phyloP scores from a whole-genome alignment of 35 echinoderm and acorn worm genomes.

The Ophiothrix spiculata region DNA sequence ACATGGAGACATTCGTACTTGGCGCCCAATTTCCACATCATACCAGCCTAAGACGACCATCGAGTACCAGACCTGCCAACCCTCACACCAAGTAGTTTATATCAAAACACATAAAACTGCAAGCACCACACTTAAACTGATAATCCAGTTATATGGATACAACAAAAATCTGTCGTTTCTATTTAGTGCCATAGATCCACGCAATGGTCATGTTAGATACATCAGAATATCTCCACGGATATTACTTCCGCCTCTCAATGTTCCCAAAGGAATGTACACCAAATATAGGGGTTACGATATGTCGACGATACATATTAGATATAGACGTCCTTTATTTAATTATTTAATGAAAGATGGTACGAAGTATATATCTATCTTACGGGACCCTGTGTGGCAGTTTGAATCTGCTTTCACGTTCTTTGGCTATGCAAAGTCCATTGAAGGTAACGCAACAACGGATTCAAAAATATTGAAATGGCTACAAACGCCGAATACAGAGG shows the following conservation, averaged over 20 bases:
- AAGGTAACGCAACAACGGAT: too few relatives aligned
- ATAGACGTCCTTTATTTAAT: conserved; percentile 45
- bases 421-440: conserved; percentile 31
- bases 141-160: conserved; percentile 67
- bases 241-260: neutral
- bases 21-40: too few relatives aligned
- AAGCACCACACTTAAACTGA: conserved; percentile 47
- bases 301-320: conserved; percentile 47
- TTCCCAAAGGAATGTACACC: conserved; percentile 2
- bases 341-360: conserved; percentile 36
- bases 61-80: too few relatives aligned
- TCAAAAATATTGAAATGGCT: too few relatives aligned
- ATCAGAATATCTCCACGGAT: neutral
- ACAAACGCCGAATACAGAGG: too few relatives aligned
- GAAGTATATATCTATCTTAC: conserved; percentile 69
- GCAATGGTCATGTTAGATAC: neutral
- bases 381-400: conserved; percentile 58
- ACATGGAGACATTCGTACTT: too few relatives aligned
- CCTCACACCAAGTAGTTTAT: conserved; percentile 38
- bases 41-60: too few relatives aligned
- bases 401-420: conserved; percentile 81
- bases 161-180: conserved; percentile 48
- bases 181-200: conserved; percentile 8
- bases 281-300: conserved; percentile 40
- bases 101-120: conserved; percentile 86